Base-by-base conservation (phyloP, 2,113 vertebrate species). In the Argyrosomus japonicus region DNA sequence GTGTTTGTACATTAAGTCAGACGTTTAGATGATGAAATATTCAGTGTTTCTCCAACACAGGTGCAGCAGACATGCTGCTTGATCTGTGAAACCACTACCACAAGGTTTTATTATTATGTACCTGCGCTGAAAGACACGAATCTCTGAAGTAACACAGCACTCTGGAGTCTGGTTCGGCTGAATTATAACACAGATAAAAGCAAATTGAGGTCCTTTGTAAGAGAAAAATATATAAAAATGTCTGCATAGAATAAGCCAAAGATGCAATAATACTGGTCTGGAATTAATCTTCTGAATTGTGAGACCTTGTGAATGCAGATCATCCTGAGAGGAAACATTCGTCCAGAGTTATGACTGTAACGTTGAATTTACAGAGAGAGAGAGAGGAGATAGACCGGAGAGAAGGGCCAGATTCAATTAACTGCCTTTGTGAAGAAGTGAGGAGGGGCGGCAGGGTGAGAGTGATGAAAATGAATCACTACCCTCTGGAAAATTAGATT, bases 391-490 rank as follows among this genome's bases (percentile, higher is more conserved):
- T 4, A 51, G 78, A 83, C 54, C 29, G 50, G 43, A 58, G 75
- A 87, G 77, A 84, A 23, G 63, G 74, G 63, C 69, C 61, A 82
- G 84, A 92, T 93, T 91, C 80, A 90, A 93, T 93, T 91, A 90
- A 86, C 79, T 82, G 82, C 69, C 86, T 89, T 82, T 89, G 81
- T 87, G 84, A 91, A 85, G 85, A 73, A 81, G 84, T 80, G 77
- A 80, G 88, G 77, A 75, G 83, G 67, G 79, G 81, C 36, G 3
- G 76, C 32, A 51, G 79, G 81, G 81, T 64, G 84, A 86, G 79
- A 63, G 81, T 71, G 86, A 91, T 90, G 84, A 86, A 91, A 92
- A 93, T 92, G 81, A 92, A 92, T 90, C 83, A 85, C 83, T 81
- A 72, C 76, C 75, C 71, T 88, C 79, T 82, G 81, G 88, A 92